Evolutionary conservation across 92 coral and sea anemone genomes (phyloP), one percentile per base, ranked within the genome.

Genomic region (Umimayanthus chanpuru): DNA sequence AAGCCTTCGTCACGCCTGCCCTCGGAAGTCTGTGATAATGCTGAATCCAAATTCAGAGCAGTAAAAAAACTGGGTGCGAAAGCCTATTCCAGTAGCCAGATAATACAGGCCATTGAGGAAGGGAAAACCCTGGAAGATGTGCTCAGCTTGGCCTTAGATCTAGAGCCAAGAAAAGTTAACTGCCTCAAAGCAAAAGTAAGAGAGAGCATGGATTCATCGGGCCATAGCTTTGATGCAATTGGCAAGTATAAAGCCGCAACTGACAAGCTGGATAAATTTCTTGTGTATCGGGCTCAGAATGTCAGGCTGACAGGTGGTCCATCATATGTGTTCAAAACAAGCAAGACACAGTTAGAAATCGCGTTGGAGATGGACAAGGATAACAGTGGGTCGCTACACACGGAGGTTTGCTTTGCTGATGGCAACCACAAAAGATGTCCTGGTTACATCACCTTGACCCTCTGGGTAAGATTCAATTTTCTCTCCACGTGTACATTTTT

Each of bases 331-430:
- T 82, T 87, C 88, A 90, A 92, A 80, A 90, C 87, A 29, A 92
- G 93, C 64, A 86, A 92, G 81, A 79, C 73, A 9, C 94, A 76
- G 64, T 91, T 92, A 26, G 68, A 47, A 20, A 77, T 92, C 92
- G 92, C 89, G 39, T 75, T 92, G 18, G 90, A 86, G 77, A 92
- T 87, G 92, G 94, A 92, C 36, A 92, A 38, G 55, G 92, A 90
- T 47, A 61, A 23, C 16, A 92, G 88, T 49, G 92, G 94, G 66
- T 40, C 86, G 20, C 94, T 89, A 28, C 16, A 18, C 6, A 80
- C 82, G 47, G 89, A 92, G 32, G 91, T 92, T 73, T 90, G 95
- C 78, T 92, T 92, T 87, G 94, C 92, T 8, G 94, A 90, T 90
- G 88, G 91, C 4, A 89, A 88, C 58, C 91, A 84, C 79, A 85